Evolutionary conservation across 1,140 invertebrate species (phyloP).

Genomic region (Wasmannia auropunctata): DNA sequence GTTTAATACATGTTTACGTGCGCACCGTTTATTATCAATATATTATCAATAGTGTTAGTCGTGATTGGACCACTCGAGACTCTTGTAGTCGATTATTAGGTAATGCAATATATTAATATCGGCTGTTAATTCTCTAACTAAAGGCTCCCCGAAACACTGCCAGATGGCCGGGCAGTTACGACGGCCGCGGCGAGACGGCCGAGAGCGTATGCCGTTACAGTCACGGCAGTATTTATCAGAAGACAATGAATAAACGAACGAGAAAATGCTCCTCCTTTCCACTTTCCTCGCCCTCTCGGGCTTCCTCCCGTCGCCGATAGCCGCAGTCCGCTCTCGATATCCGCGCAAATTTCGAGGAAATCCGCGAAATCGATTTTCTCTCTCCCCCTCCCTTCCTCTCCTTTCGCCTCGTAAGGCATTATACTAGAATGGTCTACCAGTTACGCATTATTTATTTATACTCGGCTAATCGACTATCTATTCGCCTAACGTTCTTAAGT

Average conservation of each 20-base stretch:
- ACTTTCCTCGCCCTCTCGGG: not conserved
- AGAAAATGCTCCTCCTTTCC: not conserved
- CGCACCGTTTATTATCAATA: constrained; percentile 5
- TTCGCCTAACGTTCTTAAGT: not conserved
- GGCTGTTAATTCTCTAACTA: constrained; percentile 9
- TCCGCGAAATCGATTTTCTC: not conserved
- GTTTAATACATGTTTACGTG: constrained; percentile 11
- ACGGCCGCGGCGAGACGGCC: not conserved
- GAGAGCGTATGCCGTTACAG: not conserved
- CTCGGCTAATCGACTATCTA: constrained; percentile 1
- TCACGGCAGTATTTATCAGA: not conserved
- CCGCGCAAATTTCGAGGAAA: not conserved
- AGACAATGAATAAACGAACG: not conserved
- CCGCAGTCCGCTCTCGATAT: not conserved
- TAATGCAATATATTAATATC: constrained; percentile 33
- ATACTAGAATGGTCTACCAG: not conserved
- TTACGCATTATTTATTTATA: not conserved
- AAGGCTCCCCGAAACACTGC: not conserved
- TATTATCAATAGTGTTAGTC: constrained; percentile 17
- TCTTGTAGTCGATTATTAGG: constrained; percentile 7
- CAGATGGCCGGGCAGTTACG: not conserved
- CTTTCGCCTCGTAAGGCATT: not conserved
- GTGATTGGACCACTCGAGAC: constrained; percentile 41
- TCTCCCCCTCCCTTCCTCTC: too few relatives aligned
- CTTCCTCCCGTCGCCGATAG: not conserved